Percentiles rank a stretch among this genome's conserved stretches.
Evolutionary conservation across 2,797 vertebrate genomes (phyloP).

Genomic region (Kryptolebias ocellatus): DNA sequence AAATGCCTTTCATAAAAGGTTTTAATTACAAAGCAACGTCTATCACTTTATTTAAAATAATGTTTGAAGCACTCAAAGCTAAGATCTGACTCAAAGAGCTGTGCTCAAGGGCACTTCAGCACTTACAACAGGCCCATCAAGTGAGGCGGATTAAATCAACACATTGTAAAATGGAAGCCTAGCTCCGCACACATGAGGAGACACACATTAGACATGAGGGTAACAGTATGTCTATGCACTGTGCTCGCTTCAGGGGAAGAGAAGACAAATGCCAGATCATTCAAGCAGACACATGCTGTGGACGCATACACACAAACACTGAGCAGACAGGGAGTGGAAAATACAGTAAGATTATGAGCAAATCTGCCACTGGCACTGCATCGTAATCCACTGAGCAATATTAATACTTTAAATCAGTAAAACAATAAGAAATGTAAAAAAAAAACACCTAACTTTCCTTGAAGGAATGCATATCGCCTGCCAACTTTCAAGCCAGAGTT

Average conservation of each 20-base stretch:
- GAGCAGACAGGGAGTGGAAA: slow-evolving; percentile 5
- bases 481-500: too few species aligned
- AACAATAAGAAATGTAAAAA: slow-evolving; percentile 1
- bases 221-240: slow-evolving; percentile 13
- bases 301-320: slow-evolving; percentile 19
- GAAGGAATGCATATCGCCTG: too few species aligned
- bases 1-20: background rate
- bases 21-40: background rate
- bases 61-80: slow-evolving; percentile 2
- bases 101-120: slow-evolving; percentile 30
- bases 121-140: slow-evolving; percentile 11
- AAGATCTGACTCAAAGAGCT: background rate
- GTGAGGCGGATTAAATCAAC: slow-evolving; percentile 33
- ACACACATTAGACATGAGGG: slow-evolving; percentile 21
- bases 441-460: too few species aligned
- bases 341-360: slow-evolving; percentile 15
- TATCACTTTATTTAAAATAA: slow-evolving; percentile 4
- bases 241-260: slow-evolving; percentile 30
- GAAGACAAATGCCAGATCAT: slow-evolving; percentile 33
- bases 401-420: slow-evolving; percentile 9
- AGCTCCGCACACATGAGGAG: slow-evolving; percentile 17
- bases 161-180: slow-evolving; percentile 21
- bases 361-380: slow-evolving; percentile 16
- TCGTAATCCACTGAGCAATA: slow-evolving; percentile 21
- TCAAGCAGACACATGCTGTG: slow-evolving; percentile 39